phyloP scores from a whole-genome alignment of 2,113 vertebrate genomes.

The Malurus alboscapulatus region DNA sequence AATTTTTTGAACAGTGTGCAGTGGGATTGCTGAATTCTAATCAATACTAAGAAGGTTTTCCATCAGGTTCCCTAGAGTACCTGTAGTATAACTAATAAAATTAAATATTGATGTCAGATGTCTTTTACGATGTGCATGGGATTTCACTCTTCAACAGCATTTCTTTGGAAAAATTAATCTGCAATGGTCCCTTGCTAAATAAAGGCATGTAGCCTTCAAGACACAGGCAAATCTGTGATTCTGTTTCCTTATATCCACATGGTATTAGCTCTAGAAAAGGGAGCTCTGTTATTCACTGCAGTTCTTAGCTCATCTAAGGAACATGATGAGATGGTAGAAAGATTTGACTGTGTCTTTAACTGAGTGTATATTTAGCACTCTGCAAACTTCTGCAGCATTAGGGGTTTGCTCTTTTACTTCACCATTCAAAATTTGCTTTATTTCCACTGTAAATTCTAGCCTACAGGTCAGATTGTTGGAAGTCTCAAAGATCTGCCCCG shows the following conservation, averaged over 20 bases:
- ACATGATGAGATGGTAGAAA: not conserved
- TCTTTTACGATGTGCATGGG: constrained; percentile 52
- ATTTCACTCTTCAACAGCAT: not conserved
- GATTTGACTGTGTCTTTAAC: not conserved
- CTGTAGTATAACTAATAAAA: constrained; percentile 70
- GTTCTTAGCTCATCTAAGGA: not conserved
- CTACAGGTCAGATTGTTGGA: not conserved
- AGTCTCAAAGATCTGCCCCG: not conserved
- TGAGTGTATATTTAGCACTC: not conserved
- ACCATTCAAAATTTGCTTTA: not conserved
- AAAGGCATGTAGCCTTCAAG: not conserved
- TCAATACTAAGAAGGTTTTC: constrained; percentile 60
- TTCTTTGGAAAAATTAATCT: constrained; percentile 32
- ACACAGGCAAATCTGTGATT: not conserved
- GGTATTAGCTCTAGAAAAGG: not conserved
- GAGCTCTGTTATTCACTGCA: not conserved
- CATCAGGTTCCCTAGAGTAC: constrained; percentile 51
- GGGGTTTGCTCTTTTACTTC: not conserved
- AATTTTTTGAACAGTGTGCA: constrained; percentile 47
- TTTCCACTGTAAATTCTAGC: not conserved
- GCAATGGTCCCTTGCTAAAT: not conserved
- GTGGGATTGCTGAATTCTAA: constrained; percentile 47
- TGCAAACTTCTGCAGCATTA: not conserved
- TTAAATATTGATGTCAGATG: constrained; percentile 69
- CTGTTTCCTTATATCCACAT: not conserved